A percentile compares a stretch with the other conserved stretches of the same genome.
Evolutionary conservation across 2,888 invertebrate species (phyloP).

Genomic region (Cabera pusaria): DNA sequence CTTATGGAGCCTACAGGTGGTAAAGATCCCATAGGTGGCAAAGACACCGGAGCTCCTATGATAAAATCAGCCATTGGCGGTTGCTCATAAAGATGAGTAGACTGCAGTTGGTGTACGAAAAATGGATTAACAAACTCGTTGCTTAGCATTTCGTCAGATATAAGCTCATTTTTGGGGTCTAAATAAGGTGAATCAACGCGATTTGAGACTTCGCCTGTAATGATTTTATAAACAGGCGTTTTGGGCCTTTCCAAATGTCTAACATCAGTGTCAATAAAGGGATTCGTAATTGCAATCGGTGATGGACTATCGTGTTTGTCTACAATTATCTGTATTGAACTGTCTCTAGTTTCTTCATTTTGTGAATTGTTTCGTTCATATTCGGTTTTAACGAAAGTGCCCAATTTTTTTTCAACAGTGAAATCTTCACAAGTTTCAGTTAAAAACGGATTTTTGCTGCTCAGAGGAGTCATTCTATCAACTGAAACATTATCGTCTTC

Average conservation of each 20-base stretch:
- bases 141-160: slow-evolving; percentile 46
- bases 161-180: slow-evolving; percentile 42
- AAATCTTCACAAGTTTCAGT: slow-evolving; percentile 52
- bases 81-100: slow-evolving; percentile 37
- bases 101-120: slow-evolving; percentile 54
- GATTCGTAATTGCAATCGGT: slow-evolving; percentile 46
- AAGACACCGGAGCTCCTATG: slow-evolving; percentile 78
- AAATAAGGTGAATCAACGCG: slow-evolving; percentile 53
- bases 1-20: no score
- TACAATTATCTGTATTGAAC: slow-evolving; percentile 53
- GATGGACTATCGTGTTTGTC: slow-evolving; percentile 41
- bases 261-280: slow-evolving; percentile 49
- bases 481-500: slow-evolving; percentile 47
- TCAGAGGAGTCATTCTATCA: slow-evolving; percentile 45
- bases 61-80: slow-evolving; percentile 68
- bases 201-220: slow-evolving; percentile 52
- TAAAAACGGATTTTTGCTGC: slow-evolving; percentile 59
- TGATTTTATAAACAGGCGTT: slow-evolving; percentile 71
- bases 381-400: slow-evolving; percentile 61
- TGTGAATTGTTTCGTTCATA: slow-evolving; percentile 69
- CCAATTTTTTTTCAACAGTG: slow-evolving; percentile 53
- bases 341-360: slow-evolving; percentile 57
- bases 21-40: slow-evolving; percentile 67
- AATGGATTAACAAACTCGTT: slow-evolving; percentile 71
- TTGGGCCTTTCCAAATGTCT: slow-evolving; percentile 57